These are phyloP conservation scores for Metopolophium dirhodum DNA, from an alignment of 1,140 invertebrate species.

Conservation along the genomic window DNA sequence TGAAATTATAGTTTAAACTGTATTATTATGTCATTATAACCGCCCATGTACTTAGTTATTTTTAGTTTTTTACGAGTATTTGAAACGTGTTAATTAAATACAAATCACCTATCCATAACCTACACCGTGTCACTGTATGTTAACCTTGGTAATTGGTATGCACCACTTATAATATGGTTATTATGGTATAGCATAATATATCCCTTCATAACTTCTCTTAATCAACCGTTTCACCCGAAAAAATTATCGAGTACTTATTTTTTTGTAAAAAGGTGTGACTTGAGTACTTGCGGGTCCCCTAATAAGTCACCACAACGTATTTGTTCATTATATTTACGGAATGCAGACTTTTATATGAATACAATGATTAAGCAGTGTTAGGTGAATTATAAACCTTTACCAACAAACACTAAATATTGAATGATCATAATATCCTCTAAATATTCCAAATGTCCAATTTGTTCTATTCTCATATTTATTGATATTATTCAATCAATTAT, in stretches of 20 bases:
- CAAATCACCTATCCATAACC: not conserved
- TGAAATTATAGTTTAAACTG: not conserved
- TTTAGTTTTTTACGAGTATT: not conserved
- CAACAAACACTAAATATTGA: too few species aligned
- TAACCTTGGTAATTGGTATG: not conserved
- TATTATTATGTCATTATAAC: not conserved
- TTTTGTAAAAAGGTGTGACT: not conserved
- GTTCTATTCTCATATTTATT: too few species aligned
- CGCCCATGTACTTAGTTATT: not conserved
- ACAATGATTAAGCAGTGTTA: too few species aligned
- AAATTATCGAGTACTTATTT: not conserved
- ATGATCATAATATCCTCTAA: too few species aligned
- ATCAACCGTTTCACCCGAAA: not conserved
- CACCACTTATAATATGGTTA: not conserved
- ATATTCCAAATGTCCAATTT: too few species aligned
- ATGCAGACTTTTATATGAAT: too few species aligned
- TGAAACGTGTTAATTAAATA: not conserved
- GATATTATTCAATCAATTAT: too few species aligned
- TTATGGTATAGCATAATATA: not conserved
- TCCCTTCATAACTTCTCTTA: not conserved
- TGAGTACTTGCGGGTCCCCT: not conserved
- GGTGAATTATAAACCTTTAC: too few species aligned
- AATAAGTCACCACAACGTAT: not conserved
- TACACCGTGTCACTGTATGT: too few species aligned
- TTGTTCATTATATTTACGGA: not conserved